A percentile compares a stretch with the other conserved stretches of the same genome.
These are phyloP conservation scores for Nansenia antarctica DNA, from an alignment of 2,113 vertebrate genomes.

Conservation along the genomic window DNA sequence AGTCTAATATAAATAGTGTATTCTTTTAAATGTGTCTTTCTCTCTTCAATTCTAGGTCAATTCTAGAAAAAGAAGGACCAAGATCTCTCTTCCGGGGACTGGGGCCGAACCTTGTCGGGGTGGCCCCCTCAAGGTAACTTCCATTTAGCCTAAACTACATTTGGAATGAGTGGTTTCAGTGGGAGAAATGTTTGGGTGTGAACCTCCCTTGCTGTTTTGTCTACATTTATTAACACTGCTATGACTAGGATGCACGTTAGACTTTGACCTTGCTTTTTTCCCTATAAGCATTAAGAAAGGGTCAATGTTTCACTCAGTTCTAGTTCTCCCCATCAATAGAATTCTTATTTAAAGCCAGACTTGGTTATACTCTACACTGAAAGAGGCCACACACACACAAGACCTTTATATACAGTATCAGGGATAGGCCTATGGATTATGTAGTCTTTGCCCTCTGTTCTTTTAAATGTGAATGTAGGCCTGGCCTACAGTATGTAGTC, in stretches of 20 bases:
- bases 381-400: neutral
- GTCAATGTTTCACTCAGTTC: neutral
- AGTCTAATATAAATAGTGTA: neutral
- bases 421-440: no score
- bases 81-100: constrained; percentile 94
- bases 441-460: no score
- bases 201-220: neutral
- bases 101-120: constrained; percentile 95
- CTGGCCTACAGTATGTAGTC: neutral
- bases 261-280: neutral
- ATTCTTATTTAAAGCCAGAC: neutral
- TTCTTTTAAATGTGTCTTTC: constrained; percentile 2
- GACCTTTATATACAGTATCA: neutral
- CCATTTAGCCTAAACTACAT: neutral
- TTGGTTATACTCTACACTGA: neutral
- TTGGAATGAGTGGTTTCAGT: neutral
- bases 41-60: constrained; percentile 78
- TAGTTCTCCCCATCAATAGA: neutral
- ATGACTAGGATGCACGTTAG: no score
- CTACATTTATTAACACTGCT: no score
- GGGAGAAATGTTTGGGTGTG: neutral
- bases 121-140: constrained; percentile 93
- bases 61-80: constrained; percentile 97
- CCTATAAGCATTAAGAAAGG: constrained; percentile 24
- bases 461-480: no score